Evolutionary conservation across 2,797 vertebrate genomes (phyloP), one percentile per base, ranked within the genome.

Genomic region (Hozukius guyotensis): DNA sequence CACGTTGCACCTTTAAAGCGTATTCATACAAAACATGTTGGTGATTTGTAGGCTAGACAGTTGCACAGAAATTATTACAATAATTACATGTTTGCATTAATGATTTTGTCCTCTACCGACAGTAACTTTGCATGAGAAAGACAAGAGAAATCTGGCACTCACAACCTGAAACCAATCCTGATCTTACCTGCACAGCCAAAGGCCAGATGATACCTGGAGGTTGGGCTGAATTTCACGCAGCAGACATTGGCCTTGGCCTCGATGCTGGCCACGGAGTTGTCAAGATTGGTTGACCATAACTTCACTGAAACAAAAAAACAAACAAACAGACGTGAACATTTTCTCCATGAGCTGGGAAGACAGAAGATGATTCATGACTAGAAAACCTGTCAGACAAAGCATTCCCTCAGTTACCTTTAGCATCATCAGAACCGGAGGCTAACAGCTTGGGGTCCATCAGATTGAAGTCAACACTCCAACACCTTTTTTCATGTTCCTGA

Each of bases 401-500:
- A 22, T 2, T 31, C 42, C 42, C 5, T 78, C 55, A 14, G 9
- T 82, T 80, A 99, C 99, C 99, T 99, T 99, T 99, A 85, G 99
- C 98, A 90, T 99, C 99, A 94, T 99, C 99, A 84, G 99, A 99
- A 82, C 99, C 99, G 4, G 99, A 99, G 71, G 99, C 99, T 93
- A 99, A 95, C 18, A 99, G 96, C 91, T 99, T 99, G 14, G 99
- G 99, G 93, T 99, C 99, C 99, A 99, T 99, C 85, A 99, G 95
- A 89, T 99, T 99, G 85, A 99, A 99, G 94, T 99, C 99, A 55
- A 99, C 99, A 81, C 98, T 99, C 99, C 99, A 99, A 93, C 99
- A 99, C 75, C 99, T 96, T 91, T 99, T 99, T 92, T 99, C 99
- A 90, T 99, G 99, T 69, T 99, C 99, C 99, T 99, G 88, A 87